Conservation (phyloP, 1,140 invertebrate genomes). For the Drosophila mojavensis region DNA sequence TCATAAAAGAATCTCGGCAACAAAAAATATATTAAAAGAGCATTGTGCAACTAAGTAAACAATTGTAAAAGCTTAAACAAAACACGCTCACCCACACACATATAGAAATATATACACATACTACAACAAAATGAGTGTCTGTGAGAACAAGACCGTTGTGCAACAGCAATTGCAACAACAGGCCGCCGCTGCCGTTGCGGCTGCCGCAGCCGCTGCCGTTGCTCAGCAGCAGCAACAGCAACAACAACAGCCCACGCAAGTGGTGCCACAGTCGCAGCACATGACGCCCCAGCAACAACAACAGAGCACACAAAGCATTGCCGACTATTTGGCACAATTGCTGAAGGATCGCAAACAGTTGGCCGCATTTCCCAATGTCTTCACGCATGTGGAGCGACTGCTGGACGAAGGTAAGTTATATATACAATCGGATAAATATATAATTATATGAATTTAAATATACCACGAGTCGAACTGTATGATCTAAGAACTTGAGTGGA, state of each 20-base stretch:
- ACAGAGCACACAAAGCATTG: constrained; percentile 96
- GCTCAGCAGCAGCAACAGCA: constrained; percentile 55
- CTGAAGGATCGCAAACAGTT: constrained; percentile 99
- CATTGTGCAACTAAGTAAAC: constrained; percentile 61
- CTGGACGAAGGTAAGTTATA: constrained; percentile 96
- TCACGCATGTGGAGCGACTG: constrained; percentile 99
- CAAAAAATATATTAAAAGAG: constrained; percentile 17
- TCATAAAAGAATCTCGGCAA: constrained; percentile 63
- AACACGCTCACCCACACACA: constrained; percentile 27
- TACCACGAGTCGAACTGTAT: neutral
- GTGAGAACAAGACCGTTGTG: constrained; percentile 87
- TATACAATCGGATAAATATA: neutral
- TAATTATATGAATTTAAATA: neutral
- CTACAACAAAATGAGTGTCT: constrained; percentile 86
- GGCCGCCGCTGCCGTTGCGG: constrained; percentile 60
- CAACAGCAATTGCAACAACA: constrained; percentile 76
- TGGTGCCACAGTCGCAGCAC: constrained; percentile 83
- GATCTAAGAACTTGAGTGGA: too few relatives aligned
- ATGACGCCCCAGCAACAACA: constrained; percentile 86
- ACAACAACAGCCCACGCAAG: constrained; percentile 64
- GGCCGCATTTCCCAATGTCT: constrained; percentile 99
- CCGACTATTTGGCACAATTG: constrained; percentile 99
- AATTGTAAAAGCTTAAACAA: constrained; percentile 50
- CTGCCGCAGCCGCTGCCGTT: constrained; percentile 54
- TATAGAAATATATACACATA: constrained; percentile 32